phyloP scores from a whole-genome alignment of 2,888 invertebrate species.

The Polydrusus pterygomalis region DNA sequence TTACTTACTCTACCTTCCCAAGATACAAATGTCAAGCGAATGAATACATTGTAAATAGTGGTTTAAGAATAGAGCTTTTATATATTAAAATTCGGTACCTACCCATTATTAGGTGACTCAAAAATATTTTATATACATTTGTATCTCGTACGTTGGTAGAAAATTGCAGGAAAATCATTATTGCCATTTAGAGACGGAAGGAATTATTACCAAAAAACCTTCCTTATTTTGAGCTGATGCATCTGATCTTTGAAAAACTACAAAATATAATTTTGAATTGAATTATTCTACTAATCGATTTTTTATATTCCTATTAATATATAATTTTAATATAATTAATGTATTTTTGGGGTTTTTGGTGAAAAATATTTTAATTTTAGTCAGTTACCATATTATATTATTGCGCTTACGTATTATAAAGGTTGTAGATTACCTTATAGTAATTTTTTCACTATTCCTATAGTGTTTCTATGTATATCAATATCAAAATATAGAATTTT shows the following conservation, averaged over 20 bases:
- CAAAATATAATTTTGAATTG: constrained; percentile 4
- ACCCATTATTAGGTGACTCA: not conserved
- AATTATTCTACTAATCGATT: constrained; percentile 16
- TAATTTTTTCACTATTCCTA: constrained; percentile 54
- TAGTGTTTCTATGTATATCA: constrained; percentile 46
- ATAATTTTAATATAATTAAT: constrained; percentile 56
- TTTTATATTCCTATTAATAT: constrained; percentile 61
- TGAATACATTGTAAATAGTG: not conserved
- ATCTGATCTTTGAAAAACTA: constrained; percentile 1
- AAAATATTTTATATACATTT: not conserved
- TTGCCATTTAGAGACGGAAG: not conserved
- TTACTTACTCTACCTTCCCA: not conserved
- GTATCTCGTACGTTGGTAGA: not conserved
- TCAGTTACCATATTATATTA: constrained; percentile 68
- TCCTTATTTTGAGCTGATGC: constrained; percentile 23
- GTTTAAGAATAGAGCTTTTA: not conserved
- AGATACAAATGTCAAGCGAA: not conserved
- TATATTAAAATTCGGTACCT: not conserved
- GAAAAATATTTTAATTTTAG: constrained; percentile 49
- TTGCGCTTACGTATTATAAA: constrained; percentile 61
- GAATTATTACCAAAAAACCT: not conserved
- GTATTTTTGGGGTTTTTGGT: constrained; percentile 49
- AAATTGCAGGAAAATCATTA: not conserved
- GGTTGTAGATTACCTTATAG: constrained; percentile 58
- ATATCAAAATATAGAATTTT: constrained; percentile 40